Evolutionary conservation across 2,797 vertebrate genomes (phyloP).

Genomic region (Neopelma chrysocephalum): DNA sequence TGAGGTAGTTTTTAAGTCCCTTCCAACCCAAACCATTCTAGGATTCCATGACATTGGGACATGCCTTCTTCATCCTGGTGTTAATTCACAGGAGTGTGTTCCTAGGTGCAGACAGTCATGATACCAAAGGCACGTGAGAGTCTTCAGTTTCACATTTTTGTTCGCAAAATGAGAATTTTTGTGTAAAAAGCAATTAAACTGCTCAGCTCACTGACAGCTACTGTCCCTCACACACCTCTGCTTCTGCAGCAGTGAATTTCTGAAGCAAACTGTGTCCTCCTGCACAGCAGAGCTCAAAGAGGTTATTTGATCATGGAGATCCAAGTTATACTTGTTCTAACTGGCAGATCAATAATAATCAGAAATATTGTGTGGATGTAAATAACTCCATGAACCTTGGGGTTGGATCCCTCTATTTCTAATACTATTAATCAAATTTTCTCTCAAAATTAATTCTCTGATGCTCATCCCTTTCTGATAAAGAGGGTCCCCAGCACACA

Average conservation of each 20-base stretch:
- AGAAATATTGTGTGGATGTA: not conserved
- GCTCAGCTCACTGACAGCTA: not conserved
- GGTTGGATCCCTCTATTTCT: not conserved
- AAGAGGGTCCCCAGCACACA: not conserved
- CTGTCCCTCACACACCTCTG: not conserved
- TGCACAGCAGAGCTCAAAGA: not conserved
- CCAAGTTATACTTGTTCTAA: not conserved
- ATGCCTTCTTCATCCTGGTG: not conserved
- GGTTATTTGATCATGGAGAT: not conserved
- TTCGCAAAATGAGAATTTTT: not conserved
- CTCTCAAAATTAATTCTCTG: not conserved
- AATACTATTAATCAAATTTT: not conserved
- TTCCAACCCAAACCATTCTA: not conserved
- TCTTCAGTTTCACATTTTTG: not conserved
- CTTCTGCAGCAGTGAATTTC: not conserved
- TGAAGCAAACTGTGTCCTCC: not conserved
- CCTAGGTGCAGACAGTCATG: not conserved
- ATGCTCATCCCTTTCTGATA: not conserved
- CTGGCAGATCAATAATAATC: not conserved
- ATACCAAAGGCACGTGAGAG: not conserved
- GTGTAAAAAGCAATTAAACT: not conserved
- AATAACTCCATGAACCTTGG: not conserved
- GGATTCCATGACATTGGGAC: not conserved
- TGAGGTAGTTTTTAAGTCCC: not conserved
- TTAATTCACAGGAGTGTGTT: not conserved